Evolutionary conservation across 2,888 invertebrate genomes (phyloP), one percentile per base, ranked within the genome.

Genomic region (Andrena haemorrhoa): DNA sequence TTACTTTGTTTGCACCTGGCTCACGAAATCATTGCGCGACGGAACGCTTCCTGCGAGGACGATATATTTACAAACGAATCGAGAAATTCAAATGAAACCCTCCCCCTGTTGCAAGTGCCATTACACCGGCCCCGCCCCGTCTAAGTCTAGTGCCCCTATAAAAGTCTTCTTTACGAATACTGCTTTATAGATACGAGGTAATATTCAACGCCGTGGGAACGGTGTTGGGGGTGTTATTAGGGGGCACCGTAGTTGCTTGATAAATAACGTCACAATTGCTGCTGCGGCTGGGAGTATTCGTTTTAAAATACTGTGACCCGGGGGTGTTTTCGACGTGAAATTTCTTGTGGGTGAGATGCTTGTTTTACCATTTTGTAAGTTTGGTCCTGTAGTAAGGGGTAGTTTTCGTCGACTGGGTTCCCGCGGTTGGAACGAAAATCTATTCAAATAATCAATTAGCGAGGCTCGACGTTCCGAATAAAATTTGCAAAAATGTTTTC

Each of bases 11-110:
- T 83, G 82, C 78, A 83, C 70, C 74, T 77, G 82, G 61, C 73
- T 71, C 63, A 5, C 66, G 74, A 66, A 82, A 83, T 83, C 73
- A 64, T 83, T 73, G 68, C 61, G 33, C 76, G 63, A 61, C 82
- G 76, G 26, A 82, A 76, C 56, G 71, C 69, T 63, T 74, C 35
- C 66, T 61, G 56, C 58, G 49, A 29, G 16, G 61, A 47, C 77
- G 75, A 86, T 86, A 74, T 79, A 64, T 82, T 78, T 65, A 73
- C 85, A 70, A 84, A 82, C 65, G 79, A 82, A 82, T 85, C 75
- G 82, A 61, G 66, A 61, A 79, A 64, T 73, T 76, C 76, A 76
- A 77, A 77, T 70, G 75, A 81, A 72, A 78, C 74, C 26, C 35
- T 58, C 53, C 29, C 26, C 33, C 51, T 3, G 31, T 31, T n/a